Evolutionary conservation across 53 echinoderm and acorn worm genomes (phyloP), one percentile per base, ranked within the genome.

Genomic region (Holothuria scabra): DNA sequence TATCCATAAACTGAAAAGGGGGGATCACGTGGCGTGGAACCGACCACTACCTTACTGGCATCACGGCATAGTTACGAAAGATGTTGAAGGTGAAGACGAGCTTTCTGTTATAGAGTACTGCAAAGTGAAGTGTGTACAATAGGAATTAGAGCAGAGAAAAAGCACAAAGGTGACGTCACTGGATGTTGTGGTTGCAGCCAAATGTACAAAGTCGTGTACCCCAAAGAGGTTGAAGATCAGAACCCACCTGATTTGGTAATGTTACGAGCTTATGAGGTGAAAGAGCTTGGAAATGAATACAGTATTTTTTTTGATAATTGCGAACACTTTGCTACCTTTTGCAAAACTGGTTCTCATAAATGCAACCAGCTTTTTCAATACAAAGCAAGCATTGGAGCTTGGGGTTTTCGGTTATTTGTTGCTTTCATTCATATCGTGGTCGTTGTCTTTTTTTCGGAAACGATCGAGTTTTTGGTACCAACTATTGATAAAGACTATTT

Each of bases 21-120:
- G 90, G 11, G 90, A 90, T 67, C 90, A 90, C 60, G 71, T 90
- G 37, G 38, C 86, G 28, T 90, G 86, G 86, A 61, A 74, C 3
- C 75, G 86, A 3, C 37, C 8, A 5, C 24, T 4, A 4, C 8
- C 60, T 60, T n/a, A 68, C 18, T 90, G 90, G 90, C 90, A 90
- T 31, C 86, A 90, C 46, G 90, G 86, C 28, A 83, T 90, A 2
- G 90, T 90, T 21, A 35, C 3, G 3, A 35, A 35, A 6, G 65
- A 34, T 1, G 56, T 34, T 5, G 55, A 86, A 10, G 34, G 49
- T 29, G 33, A 56, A 56, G 34, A 79, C 28, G 14, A 13, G 12
- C 59, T 57, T 10, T 12, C 9, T 3, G 66, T 90, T 7, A 74
- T 74, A 28, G 86, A 46, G 55, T 75, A 55, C n/a, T n/a, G 75